Conservation (phyloP, 2,113 vertebrate genomes). For the Alosa alosa region DNA sequence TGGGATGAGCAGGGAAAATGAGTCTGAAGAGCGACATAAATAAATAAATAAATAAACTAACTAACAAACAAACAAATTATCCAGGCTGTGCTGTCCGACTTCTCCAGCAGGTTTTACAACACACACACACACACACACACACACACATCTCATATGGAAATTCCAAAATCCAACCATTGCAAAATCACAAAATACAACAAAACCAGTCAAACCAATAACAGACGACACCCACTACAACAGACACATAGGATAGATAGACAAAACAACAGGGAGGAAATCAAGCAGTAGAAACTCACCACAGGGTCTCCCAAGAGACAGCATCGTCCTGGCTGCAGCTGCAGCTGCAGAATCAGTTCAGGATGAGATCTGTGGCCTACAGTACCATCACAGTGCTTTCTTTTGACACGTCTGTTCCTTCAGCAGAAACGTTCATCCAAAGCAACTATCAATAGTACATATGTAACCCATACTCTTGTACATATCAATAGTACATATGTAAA, state of each 20-base stretch:
- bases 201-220: background rate
- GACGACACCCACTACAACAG: background rate
- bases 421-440: background rate
- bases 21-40: slow-evolving; percentile 39
- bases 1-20: slow-evolving; percentile 66
- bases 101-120: background rate
- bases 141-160: background rate
- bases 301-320: background rate
- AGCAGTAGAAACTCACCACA: background rate
- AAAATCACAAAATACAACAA: background rate
- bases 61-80: slow-evolving; percentile 59
- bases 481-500: background rate
- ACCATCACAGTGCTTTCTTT: background rate
- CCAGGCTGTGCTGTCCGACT: slow-evolving; percentile 59
- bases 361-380: background rate
- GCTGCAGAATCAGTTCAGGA: background rate
- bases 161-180: background rate
- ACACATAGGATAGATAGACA: background rate
- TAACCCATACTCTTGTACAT: background rate
- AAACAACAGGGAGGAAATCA: background rate
- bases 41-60: slow-evolving; percentile 48
- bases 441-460: background rate
- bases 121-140: background rate
- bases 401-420: background rate
- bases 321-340: background rate